Evolutionary conservation across 2,888 invertebrate genomes (phyloP).

Genomic region (Phasia obesa): DNA sequence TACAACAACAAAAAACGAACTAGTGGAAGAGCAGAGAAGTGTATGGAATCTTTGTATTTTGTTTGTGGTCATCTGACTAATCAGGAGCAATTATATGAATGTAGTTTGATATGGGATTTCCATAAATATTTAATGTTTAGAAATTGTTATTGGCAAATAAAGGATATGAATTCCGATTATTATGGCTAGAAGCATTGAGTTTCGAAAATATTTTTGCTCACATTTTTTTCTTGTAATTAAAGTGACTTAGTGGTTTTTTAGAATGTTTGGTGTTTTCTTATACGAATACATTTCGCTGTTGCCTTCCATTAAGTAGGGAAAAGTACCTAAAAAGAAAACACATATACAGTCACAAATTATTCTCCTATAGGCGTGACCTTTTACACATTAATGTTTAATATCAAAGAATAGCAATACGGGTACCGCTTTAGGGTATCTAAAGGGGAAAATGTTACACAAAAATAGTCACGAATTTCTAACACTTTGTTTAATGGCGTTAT

Average conservation of each 20-base stretch:
- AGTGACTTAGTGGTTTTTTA: not conserved
- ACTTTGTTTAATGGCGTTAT: too few species aligned
- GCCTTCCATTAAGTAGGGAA: too few species aligned
- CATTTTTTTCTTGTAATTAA: not conserved
- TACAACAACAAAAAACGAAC: not conserved
- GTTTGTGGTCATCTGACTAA: constrained; percentile 30
- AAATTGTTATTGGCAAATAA: constrained; percentile 38
- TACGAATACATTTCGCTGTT: too few species aligned
- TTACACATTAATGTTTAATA: too few species aligned
- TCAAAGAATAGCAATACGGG: too few species aligned
- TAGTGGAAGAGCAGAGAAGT: not conserved
- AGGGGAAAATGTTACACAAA: too few species aligned
- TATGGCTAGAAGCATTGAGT: not conserved
- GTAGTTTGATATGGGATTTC: constrained; percentile 13
- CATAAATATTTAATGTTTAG: constrained; percentile 26
- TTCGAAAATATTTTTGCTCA: not conserved
- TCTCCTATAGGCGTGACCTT: too few species aligned
- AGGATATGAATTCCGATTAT: not conserved
- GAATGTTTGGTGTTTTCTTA: too few species aligned
- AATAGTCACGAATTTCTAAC: too few species aligned
- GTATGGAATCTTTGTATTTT: not conserved
- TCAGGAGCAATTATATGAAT: constrained; percentile 34
- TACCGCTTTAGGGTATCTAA: too few species aligned
- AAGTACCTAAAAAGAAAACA: too few species aligned
- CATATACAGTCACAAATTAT: too few species aligned